Conservation (phyloP, 2,888 invertebrate species). For the Meta bourneti region DNA sequence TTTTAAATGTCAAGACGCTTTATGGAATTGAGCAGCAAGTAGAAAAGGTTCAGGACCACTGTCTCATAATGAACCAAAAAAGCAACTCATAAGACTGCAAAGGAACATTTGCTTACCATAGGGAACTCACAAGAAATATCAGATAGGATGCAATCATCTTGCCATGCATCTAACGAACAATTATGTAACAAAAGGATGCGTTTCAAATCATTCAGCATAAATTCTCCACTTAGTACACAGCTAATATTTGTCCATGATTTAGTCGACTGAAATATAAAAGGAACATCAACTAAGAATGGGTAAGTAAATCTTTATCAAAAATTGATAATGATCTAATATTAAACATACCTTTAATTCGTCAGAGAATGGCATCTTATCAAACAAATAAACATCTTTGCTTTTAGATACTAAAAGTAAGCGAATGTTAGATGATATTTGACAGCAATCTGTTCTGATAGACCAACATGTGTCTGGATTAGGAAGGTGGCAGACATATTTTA, state of each 20-base stretch:
- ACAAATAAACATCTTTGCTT: constrained; percentile 6
- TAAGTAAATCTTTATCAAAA: background rate
- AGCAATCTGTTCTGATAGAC: constrained; percentile 8
- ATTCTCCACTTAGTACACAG: constrained; percentile 31
- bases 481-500: constrained; percentile 1
- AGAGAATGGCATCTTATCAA: background rate
- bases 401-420: background rate
- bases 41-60: too few relatives aligned
- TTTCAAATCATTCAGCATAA: constrained; percentile 42
- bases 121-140: constrained; percentile 23
- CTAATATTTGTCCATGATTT: constrained; percentile 44
- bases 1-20: too few relatives aligned
- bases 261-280: constrained; percentile 7
- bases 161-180: constrained; percentile 25
- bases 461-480: constrained; percentile 5
- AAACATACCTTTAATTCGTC: constrained; percentile 1
- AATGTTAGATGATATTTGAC: background rate
- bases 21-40: too few relatives aligned
- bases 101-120: constrained; percentile 9
- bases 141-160: constrained; percentile 34
- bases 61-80: too few relatives aligned
- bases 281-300: background rate
- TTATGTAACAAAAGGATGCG: constrained; percentile 40
- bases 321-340: background rate
- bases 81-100: too few relatives aligned